Percentiles rank a stretch among this genome's conserved stretches.
Evolutionary conservation across 2,888 invertebrate genomes (phyloP).

Genomic region (Eupithecia subumbrata): DNA sequence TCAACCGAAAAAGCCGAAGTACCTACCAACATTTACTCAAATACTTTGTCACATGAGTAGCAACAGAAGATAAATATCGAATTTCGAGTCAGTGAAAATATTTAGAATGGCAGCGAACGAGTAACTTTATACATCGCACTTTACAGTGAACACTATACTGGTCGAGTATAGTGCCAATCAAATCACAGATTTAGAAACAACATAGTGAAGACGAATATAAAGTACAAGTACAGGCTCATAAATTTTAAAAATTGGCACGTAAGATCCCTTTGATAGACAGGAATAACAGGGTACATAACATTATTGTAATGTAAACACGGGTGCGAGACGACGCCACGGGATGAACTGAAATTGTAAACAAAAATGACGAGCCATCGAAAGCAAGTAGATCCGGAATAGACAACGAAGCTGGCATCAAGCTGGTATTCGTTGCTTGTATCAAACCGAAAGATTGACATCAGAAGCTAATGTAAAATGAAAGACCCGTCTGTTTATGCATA

Average conservation of each 20-base stretch:
- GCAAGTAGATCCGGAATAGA: conserved; percentile 12
- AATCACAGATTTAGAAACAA: conserved; percentile 44
- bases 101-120: background rate
- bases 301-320: conserved; percentile 62
- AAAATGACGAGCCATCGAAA: conserved; percentile 12
- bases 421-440: background rate
- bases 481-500: background rate
- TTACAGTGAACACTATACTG: background rate
- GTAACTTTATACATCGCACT: conserved; percentile 20
- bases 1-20: background rate
- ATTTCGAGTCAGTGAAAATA: conserved; percentile 4
- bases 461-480: conserved; percentile 12
- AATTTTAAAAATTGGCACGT: conserved; percentile 55
- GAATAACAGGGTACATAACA: conserved; percentile 60
- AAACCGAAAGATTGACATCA: conserved; percentile 2
- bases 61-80: background rate
- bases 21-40: background rate
- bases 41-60: background rate
- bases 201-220: conserved; percentile 47
- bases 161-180: conserved; percentile 42
- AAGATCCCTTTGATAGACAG: conserved; percentile 48
- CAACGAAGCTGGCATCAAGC: conserved; percentile 7
- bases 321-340: background rate
- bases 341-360: conserved; percentile 39
- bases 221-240: conserved; percentile 55